Base-by-base conservation (phyloP, 1,140 invertebrate species). In the Drosophila pallidifrons region DNA sequence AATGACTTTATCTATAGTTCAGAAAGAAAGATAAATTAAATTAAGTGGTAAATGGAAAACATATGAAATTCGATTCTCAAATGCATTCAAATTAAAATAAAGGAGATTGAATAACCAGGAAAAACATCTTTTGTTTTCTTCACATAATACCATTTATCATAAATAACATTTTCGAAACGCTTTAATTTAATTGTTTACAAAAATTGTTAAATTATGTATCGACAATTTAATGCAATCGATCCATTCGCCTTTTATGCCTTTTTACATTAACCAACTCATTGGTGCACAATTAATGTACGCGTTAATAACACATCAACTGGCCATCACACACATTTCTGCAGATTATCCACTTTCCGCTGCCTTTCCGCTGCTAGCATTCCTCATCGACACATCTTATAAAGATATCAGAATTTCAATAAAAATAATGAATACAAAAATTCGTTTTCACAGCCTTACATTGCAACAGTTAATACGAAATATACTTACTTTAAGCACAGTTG, bases 261-360 rank as follows among this genome's bases (percentile, higher is more conserved):
- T 69, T 55, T 35, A 61, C 67, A 87, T 87, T 87, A 87, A 87
- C 79, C 82, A 75, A 73, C 64, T 66, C 79, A 80, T 43, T 87
- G 79, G 82, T 87, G 79, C 79, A 80, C 76, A 77, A 79, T 82
- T 82, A 87, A 87, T 86, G 66, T 69, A 63, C 69, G 79, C 82
- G 77, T 87, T 87, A 87, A 87, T 87, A 81, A 87, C 82, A 82
- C 82, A 63, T 77, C 80, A 75, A 47, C 72, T 68, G 71, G 57
- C 41, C 46, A 46, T 65, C 72, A 73, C 30, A 73, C 30, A 38
- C 45, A 38, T 51, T 55, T 8, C 35, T 15, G 38, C 51, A 35
- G 43, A 69, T 15, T 76, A 64, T 43, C 65, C 49, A 49, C 47
- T 67, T 77, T 43, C 49, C 60, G 25, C 20, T 32, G 68, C 63